A percentile compares a stretch with the other conserved stretches of the same genome.
These are phyloP conservation scores for Scolopax mira DNA, from an alignment of 2,113 vertebrate genomes.

Conservation along the genomic window DNA sequence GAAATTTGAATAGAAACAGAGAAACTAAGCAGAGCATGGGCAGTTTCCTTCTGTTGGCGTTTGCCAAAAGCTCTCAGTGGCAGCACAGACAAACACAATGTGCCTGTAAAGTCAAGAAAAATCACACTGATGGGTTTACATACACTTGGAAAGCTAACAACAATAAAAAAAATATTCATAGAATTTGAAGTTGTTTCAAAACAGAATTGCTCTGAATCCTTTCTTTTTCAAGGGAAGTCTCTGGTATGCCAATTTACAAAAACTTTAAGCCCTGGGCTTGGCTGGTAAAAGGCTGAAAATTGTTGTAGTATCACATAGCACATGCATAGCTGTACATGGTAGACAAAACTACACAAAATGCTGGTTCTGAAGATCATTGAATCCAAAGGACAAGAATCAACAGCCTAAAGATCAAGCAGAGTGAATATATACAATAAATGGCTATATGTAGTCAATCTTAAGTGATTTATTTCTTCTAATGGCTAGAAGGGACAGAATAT, in stretches of 20 bases:
- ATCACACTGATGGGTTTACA: not conserved
- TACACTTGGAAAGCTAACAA: constrained; percentile 21
- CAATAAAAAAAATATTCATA: not conserved
- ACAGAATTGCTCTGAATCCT: not conserved
- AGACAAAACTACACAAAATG: not conserved
- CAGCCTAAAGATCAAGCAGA: not conserved
- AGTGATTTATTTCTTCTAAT: not conserved
- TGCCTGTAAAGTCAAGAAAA: constrained; percentile 7
- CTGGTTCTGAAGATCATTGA: not conserved
- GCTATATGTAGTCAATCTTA: too few relatives aligned
- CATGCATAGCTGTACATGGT: not conserved
- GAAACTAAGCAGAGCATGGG: constrained; percentile 25
- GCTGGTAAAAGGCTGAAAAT: not conserved
- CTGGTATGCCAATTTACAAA: not conserved
- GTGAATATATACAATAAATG: too few relatives aligned
- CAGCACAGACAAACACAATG: constrained; percentile 27
- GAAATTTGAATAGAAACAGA: constrained; percentile 34
- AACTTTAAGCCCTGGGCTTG: not conserved
- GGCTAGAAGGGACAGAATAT: not conserved
- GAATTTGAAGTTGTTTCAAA: not conserved
- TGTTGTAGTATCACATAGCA: not conserved
- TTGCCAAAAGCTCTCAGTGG: constrained; percentile 41
- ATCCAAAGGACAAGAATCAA: not conserved
- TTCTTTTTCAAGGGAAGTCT: not conserved
- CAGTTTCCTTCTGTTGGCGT: constrained; percentile 13